These are phyloP conservation scores for Myotis planiceps DNA, from an alignment of 2,797 vertebrate genomes.

Conservation along the genomic window DNA sequence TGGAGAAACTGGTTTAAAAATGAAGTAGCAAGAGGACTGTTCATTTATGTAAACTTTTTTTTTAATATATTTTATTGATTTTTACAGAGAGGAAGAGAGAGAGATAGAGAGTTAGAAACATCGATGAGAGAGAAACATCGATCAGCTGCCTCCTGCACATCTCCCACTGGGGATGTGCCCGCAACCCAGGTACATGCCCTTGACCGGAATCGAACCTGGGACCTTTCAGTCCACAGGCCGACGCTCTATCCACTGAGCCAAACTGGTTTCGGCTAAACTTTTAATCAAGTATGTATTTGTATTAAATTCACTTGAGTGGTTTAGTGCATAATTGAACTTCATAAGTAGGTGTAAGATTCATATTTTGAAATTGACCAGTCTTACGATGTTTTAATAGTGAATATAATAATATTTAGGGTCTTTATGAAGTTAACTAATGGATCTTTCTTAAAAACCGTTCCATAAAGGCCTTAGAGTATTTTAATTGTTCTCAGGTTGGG, in stretches of 20 bases:
- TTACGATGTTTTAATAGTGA: conserved; percentile 2
- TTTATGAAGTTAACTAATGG: conserved; percentile 5
- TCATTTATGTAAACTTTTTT: not conserved
- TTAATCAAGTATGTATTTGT: not conserved
- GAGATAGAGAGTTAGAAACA: too few relatives aligned
- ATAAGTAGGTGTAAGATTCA: not conserved
- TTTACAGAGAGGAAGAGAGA: too few relatives aligned
- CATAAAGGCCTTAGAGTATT: conserved; percentile 9
- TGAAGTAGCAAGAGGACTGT: conserved; percentile 7
- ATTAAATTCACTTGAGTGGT: conserved; percentile 26
- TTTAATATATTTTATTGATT: too few relatives aligned
- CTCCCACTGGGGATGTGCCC: too few relatives aligned
- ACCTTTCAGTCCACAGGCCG: too few relatives aligned
- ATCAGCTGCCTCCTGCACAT: too few relatives aligned
- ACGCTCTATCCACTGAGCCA: too few relatives aligned
- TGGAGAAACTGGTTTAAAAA: conserved; percentile 27
- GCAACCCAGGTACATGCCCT: too few relatives aligned
- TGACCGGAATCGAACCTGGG: too few relatives aligned
- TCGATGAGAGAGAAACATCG: too few relatives aligned
- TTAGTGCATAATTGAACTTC: conserved; percentile 26
- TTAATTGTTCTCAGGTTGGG: conserved; percentile 23
- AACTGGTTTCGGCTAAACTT: not conserved
- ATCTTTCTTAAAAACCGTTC: not conserved
- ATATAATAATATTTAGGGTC: not conserved
- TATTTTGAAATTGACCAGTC: not conserved